Percentiles rank a stretch among this genome's conserved stretches.
Evolutionary conservation across 2,113 vertebrate genomes (phyloP).

Genomic region (Poeciliopsis prolifica): DNA sequence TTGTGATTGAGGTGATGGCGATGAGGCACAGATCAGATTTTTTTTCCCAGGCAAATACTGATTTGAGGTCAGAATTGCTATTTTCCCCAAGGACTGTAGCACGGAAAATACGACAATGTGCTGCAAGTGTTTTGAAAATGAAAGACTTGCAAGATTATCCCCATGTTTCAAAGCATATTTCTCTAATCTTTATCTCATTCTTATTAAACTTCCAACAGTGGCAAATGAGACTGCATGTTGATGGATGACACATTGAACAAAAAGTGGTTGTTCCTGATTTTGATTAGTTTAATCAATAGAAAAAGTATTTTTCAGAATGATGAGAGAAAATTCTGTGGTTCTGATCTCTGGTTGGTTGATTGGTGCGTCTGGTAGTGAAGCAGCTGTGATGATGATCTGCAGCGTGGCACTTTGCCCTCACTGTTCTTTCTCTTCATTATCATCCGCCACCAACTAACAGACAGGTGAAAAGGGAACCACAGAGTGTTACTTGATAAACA

Average conservation of each 20-base stretch:
- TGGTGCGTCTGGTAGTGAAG: not conserved
- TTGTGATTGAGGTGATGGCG: constrained; percentile 2
- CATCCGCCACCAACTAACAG: too few relatives aligned
- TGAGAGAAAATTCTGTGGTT: not conserved
- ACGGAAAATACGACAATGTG: too few relatives aligned
- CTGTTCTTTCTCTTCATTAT: too few relatives aligned
- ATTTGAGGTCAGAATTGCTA: too few relatives aligned
- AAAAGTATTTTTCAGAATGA: not conserved
- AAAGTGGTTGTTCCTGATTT: not conserved
- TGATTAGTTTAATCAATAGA: not conserved
- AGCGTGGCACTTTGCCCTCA: too few relatives aligned
- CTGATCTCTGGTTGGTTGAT: not conserved
- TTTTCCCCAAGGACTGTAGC: too few relatives aligned
- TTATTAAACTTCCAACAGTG: not conserved
- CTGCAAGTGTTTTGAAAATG: not conserved
- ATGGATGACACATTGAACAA: too few relatives aligned
- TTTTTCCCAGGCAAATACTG: too few relatives aligned
- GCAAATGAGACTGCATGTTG: not conserved
- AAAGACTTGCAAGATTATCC: not conserved
- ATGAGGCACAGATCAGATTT: too few relatives aligned
- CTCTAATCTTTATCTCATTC: not conserved
- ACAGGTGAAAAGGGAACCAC: too few relatives aligned
- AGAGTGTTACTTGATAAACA: too few relatives aligned
- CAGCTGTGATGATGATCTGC: not conserved
- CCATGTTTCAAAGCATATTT: not conserved